A percentile compares a stretch with the other conserved stretches of the same genome.
Conservation (phyloP, 2,888 invertebrate genomes). For the Crocallis elinguaria region DNA sequence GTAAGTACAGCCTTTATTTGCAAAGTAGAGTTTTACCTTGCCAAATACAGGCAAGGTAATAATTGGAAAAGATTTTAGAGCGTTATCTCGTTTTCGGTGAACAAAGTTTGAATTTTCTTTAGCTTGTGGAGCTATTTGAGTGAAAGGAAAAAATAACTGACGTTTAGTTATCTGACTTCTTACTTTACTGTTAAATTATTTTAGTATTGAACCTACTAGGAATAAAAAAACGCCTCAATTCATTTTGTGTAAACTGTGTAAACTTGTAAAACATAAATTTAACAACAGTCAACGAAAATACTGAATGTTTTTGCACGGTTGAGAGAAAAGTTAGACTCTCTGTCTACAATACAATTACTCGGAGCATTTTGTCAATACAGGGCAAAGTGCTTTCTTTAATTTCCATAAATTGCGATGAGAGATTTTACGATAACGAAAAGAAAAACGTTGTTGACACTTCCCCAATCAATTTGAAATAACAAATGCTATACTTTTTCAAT, state of each 20-base stretch:
- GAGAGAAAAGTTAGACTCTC: constrained; percentile 1
- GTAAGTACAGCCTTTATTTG: constrained; percentile 28
- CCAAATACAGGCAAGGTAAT: constrained; percentile 16
- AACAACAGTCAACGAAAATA: constrained; percentile 8
- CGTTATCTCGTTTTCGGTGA: background rate
- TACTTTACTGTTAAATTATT: too few species aligned
- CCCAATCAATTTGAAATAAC: background rate
- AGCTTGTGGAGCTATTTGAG: background rate
- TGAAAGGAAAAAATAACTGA: too few species aligned
- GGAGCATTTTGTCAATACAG: constrained; percentile 1
- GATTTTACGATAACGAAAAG: background rate
- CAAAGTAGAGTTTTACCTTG: constrained; percentile 20
- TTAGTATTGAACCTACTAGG: too few species aligned
- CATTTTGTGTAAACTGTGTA: background rate
- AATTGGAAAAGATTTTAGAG: constrained; percentile 19
- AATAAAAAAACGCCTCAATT: too few species aligned
- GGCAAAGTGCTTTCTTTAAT: background rate
- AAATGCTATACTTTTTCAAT: background rate
- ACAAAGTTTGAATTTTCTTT: background rate
- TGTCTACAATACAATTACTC: constrained; percentile 1
- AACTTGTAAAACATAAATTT: background rate
- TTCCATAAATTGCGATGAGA: constrained; percentile 4
- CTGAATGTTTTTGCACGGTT: constrained; percentile 8
- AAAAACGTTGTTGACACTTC: constrained; percentile 1
- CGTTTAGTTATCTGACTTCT: too few species aligned